Conservation (phyloP, 2,797 vertebrate genomes). For the Pangasius djambal region DNA sequence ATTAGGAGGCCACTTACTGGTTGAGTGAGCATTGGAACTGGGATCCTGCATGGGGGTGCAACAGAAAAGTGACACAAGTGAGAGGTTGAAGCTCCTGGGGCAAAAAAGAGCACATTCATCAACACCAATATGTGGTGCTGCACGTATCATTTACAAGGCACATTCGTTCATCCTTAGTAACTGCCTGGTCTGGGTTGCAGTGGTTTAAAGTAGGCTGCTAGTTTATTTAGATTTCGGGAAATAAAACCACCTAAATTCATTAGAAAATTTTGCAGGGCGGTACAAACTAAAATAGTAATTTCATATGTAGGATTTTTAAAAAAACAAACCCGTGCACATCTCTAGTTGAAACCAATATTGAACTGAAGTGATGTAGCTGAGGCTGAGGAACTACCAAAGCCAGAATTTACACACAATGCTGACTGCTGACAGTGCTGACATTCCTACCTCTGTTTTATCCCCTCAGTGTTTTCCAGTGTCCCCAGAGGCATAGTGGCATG, state of each 20-base stretch:
- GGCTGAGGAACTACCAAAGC: neutral
- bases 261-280: neutral
- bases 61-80: neutral
- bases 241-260: neutral
- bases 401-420: conserved; percentile 10
- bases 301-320: neutral
- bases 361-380: neutral
- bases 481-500: neutral
- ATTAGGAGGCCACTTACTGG: neutral
- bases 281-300: neutral
- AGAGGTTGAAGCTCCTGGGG: neutral
- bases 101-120: neutral
- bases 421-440: neutral
- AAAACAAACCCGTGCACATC: neutral
- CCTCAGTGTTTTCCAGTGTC: neutral
- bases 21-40: neutral
- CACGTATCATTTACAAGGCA: neutral
- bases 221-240: neutral
- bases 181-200: neutral
- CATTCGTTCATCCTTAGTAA: neutral
- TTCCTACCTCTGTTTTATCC: neutral
- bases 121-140: neutral
- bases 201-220: neutral
- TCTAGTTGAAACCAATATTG: neutral
- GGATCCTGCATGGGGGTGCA: neutral